Conservation (phyloP, 2,888 invertebrate genomes). For the Drosophila affinis region DNA sequence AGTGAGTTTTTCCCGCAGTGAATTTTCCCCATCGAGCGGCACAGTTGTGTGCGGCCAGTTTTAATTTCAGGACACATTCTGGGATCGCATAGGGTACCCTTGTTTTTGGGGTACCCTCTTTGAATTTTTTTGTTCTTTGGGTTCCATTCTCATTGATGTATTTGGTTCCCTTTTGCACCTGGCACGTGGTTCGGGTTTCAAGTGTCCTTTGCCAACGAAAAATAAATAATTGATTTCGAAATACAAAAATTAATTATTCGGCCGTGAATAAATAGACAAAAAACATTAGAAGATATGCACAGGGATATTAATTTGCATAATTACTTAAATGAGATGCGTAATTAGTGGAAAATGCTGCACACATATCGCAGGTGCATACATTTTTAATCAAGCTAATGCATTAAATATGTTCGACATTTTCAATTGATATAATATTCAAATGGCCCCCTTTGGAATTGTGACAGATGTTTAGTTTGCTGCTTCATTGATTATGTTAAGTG, state of each 20-base stretch:
- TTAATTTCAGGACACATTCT: conserved; percentile 35
- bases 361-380: conserved; percentile 32
- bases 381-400: conserved; percentile 63
- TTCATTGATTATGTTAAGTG: conserved; percentile 34
- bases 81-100: background rate
- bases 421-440: conserved; percentile 32
- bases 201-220: conserved; percentile 22
- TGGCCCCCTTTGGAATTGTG: conserved; percentile 7
- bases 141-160: conserved; percentile 32
- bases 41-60: conserved; percentile 20
- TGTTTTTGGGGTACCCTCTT: conserved; percentile 1
- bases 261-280: conserved; percentile 29
- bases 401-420: conserved; percentile 42
- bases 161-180: conserved; percentile 22
- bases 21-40: conserved; percentile 18
- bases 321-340: conserved; percentile 66
- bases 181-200: conserved; percentile 48
- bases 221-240: conserved; percentile 36
- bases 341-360: conserved; percentile 53
- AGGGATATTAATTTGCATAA: conserved; percentile 67
- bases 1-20: conserved; percentile 24
- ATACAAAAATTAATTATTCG: conserved; percentile 55
- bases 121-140: conserved; percentile 2
- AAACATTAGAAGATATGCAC: conserved; percentile 18
- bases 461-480: conserved; percentile 35